phyloP scores from a whole-genome alignment of 2,888 invertebrate genomes.

The Pseudococcus longispinus region DNA sequence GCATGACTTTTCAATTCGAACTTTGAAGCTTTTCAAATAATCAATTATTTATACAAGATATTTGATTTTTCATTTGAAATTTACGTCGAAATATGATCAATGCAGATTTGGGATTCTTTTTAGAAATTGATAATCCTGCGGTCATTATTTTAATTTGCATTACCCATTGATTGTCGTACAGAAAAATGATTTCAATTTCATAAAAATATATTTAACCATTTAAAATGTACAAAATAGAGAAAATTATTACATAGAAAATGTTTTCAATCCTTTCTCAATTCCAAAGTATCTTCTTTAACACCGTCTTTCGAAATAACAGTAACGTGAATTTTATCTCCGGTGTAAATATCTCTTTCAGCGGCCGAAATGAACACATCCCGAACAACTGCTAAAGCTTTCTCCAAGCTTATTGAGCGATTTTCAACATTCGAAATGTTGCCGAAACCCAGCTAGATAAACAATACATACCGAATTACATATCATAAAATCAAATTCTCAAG shows the following conservation, averaged over 20 bases:
- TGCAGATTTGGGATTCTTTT: background rate
- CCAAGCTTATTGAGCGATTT: slow-evolving; percentile 62
- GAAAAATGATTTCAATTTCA: background rate
- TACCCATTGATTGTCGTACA: too few species aligned
- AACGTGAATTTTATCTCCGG: slow-evolving; percentile 89
- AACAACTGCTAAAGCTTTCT: slow-evolving; percentile 82
- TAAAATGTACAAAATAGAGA: slow-evolving; percentile 19
- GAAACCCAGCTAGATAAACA: slow-evolving; percentile 71
- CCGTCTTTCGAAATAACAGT: slow-evolving; percentile 89
- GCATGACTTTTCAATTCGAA: too few species aligned
- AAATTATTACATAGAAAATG: background rate
- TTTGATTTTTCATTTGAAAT: background rate
- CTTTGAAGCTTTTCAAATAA: too few species aligned
- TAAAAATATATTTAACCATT: slow-evolving; percentile 25
- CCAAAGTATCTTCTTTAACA: slow-evolving; percentile 74
- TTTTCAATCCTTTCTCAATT: slow-evolving; percentile 84
- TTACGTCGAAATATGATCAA: background rate
- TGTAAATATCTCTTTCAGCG: slow-evolving; percentile 96
- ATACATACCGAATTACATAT: background rate
- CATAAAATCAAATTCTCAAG: background rate
- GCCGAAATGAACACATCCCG: slow-evolving; percentile 98
- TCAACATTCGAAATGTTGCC: slow-evolving; percentile 42
- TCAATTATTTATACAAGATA: too few species aligned
- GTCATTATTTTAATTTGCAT: too few species aligned
- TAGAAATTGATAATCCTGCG: background rate